phyloP scores from a whole-genome alignment of 2,888 invertebrate genomes.

The Parapristionchus giblindavisi region DNA sequence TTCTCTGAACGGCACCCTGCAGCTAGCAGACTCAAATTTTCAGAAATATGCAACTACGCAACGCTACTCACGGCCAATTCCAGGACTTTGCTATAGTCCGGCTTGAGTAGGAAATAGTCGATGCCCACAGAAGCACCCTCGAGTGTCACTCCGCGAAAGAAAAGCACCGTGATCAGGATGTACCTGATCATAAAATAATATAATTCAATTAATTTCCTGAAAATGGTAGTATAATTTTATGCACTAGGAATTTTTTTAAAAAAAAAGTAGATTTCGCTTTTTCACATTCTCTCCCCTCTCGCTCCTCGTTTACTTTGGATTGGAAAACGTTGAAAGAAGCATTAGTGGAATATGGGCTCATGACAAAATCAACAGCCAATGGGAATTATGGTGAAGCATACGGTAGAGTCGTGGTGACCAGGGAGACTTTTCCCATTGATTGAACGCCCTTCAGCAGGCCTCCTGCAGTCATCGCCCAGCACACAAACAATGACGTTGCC shows the following conservation, averaged over 20 bases:
- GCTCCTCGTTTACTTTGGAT: too few species aligned
- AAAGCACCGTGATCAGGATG: slow-evolving; percentile 38
- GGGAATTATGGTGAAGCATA: background rate
- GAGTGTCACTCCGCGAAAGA: slow-evolving; percentile 60
- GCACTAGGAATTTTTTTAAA: too few species aligned
- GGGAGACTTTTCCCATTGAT: slow-evolving; percentile 25
- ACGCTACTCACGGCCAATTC: background rate
- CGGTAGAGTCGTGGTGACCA: slow-evolving; percentile 35
- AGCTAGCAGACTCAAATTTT: background rate
- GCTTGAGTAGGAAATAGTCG: slow-evolving; percentile 57
- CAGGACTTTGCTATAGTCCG: slow-evolving; percentile 50
- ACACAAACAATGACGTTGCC: background rate
- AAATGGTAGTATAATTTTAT: too few species aligned
- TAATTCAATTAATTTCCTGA: too few species aligned
- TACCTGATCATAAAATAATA: too few species aligned
- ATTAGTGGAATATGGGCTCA: too few species aligned
- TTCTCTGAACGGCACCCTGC: background rate
- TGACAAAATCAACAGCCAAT: too few species aligned
- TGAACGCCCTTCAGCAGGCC: slow-evolving; percentile 26
- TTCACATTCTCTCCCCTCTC: too few species aligned
- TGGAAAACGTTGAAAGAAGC: too few species aligned
- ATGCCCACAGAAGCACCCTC: slow-evolving; percentile 58
- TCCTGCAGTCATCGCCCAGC: slow-evolving; percentile 11
- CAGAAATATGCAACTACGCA: background rate
- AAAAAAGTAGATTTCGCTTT: too few species aligned